phyloP scores from a whole-genome alignment of 2,888 invertebrate genomes.

The Chorisops tibialis region DNA sequence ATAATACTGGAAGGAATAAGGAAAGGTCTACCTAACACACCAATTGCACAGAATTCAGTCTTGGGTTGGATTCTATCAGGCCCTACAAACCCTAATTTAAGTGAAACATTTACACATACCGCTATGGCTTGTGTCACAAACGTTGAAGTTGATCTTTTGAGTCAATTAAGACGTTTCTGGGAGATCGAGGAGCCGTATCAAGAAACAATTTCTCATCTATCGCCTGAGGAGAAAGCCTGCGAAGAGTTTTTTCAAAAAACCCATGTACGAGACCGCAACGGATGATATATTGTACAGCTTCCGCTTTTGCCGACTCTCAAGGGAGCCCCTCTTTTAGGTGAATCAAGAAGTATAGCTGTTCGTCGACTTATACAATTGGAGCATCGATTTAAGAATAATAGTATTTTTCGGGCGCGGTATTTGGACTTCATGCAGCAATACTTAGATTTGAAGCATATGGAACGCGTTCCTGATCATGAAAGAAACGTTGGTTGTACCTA shows the following conservation, averaged over 20 bases:
- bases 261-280: background rate
- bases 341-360: no score
- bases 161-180: no score
- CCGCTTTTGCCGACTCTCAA: no score
- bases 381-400: no score
- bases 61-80: slow-evolving; percentile 1
- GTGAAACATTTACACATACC: background rate
- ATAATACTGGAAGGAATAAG: background rate
- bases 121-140: background rate
- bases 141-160: no score
- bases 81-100: background rate
- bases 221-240: background rate
- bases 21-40: background rate
- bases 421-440: no score
- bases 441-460: background rate
- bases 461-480: background rate
- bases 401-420: no score
- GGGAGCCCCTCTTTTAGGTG: no score
- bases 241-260: background rate
- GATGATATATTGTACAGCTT: no score
- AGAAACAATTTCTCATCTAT: no score
- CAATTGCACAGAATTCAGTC: background rate
- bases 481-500: background rate
- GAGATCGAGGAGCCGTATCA: no score
- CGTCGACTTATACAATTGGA: no score